Base-by-base conservation (phyloP, 2,797 vertebrate genomes). In the Cossypha polioptera region DNA sequence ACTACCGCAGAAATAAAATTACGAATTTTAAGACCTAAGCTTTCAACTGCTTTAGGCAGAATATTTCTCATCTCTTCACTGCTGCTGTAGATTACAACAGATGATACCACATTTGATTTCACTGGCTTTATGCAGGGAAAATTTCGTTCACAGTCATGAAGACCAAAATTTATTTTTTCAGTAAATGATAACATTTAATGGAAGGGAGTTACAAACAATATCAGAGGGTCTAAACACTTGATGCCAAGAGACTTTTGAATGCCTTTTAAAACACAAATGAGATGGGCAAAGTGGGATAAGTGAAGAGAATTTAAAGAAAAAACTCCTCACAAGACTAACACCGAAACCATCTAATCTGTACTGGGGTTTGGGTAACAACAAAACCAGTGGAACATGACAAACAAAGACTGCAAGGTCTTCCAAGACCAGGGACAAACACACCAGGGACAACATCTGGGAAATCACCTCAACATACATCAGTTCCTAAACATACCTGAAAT, bases 401-500 rank as follows among this genome's bases (percentile, higher is more conserved):
- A n/a, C 8, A 16, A 66, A 2, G 8, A 31, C 66, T 42, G 20
- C 15, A 29, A 90, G 29, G 5, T 71, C 45, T 65, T 73, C 50
- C 68, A 77, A 43, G 36, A 38, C 11, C 40, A 55, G 17, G 28
- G 26, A 86, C 29, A 93, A 86, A 72, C 17, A 51, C 12, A 66
- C 2, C 24, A 86, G 19, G 22, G 58, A 35, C 25, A 75, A 50
- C 38, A 80, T 24, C 38, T 43, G 22, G 38, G 24, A 87, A 53
- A 40, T 3, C 16, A 57, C 50, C 35, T 68, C 53, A 38, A 0
- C 9, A 61, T 54, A 0, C 9, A 61, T 54, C 65, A 16, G 7
- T 28, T 83, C 31, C 31, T 78, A 58, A 68, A 66, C 19, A 35
- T 7, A 35, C 11, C 2, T 35, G 50, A 74, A 51, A 68, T 71